Evolutionary conservation across 1,140 invertebrate genomes (phyloP), one percentile per base, ranked within the genome.

Genomic region (Conus ventricosus): DNA sequence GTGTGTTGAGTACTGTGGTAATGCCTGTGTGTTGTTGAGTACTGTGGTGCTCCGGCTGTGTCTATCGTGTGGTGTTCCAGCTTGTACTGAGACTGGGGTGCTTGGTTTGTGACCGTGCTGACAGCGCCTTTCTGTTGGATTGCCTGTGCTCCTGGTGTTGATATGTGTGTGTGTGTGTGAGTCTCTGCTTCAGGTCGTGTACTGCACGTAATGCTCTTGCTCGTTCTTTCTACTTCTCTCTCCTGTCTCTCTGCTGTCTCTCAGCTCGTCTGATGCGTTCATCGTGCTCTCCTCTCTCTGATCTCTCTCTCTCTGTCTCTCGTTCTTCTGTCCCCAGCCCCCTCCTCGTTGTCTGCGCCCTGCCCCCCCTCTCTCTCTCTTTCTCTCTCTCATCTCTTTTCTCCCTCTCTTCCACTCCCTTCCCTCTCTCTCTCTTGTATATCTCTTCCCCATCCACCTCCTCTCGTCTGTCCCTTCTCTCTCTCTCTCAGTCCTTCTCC

Each of bases 291-390:
- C 17, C 39, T 39, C 39, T 39, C 39, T 39, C 39, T 39, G n/a
- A n/a, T n/a, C n/a, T n/a, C n/a, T n/a, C n/a, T 39, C 84, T 85
- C 15, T 23, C 53, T 85, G 4, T 83, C 81, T 83, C 71, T 82
- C 80, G 4, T 1, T n/a, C 25, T 81, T n/a, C n/a, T n/a, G n/a
- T n/a, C n/a, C n/a, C n/a, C n/a, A n/a, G n/a, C n/a, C n/a, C n/a
- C n/a, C n/a, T n/a, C n/a, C n/a, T n/a, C n/a, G n/a, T n/a, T n/a
- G n/a, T n/a, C n/a, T n/a, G n/a, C n/a, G n/a, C n/a, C n/a, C n/a
- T n/a, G n/a, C n/a, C n/a, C n/a, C n/a, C n/a, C n/a, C n/a, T n/a
- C n/a, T n/a, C n/a, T n/a, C n/a, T n/a, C n/a, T n/a, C n/a, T n/a
- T n/a, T n/a, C n/a, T 60, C 57, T 60, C 57, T 60, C 57, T 60